A percentile compares a stretch with the other conserved stretches of the same genome.
Conservation (phyloP, 2,113 vertebrate species). For the Athene cunicularia region DNA sequence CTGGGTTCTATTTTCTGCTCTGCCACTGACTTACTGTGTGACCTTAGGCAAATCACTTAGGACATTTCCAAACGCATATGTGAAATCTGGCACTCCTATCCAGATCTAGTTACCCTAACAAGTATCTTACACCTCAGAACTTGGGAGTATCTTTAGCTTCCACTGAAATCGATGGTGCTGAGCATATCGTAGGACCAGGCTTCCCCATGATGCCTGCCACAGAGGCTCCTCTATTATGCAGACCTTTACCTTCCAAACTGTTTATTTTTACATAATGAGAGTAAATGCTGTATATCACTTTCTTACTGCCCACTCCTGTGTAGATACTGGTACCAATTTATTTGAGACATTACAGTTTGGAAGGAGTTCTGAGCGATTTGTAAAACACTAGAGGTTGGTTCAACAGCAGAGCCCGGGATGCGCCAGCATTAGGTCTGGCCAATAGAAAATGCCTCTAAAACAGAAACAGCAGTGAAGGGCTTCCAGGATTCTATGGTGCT, state of each 20-base stretch:
- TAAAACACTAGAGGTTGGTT: neutral
- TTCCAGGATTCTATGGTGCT: neutral
- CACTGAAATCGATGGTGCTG: neutral
- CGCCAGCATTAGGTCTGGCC: neutral
- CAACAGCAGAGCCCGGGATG: neutral
- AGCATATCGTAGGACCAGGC: neutral
- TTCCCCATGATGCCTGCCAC: neutral
- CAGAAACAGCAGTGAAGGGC: neutral
- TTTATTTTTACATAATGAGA: neutral
- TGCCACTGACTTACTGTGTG: neutral
- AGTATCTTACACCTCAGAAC: neutral
- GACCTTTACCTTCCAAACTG: neutral
- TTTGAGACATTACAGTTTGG: neutral
- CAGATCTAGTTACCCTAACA: neutral
- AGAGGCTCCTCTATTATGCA: neutral
- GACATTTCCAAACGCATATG: neutral
- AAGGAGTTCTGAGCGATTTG: neutral
- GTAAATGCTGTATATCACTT: neutral
- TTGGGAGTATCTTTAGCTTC: neutral
- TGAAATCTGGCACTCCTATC: neutral
- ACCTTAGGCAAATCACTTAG: neutral
- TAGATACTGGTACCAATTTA: neutral
- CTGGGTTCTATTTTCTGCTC: neutral
- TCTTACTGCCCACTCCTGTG: neutral
- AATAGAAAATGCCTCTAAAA: neutral